phyloP scores from a whole-genome alignment of 2,888 invertebrate species.

The Chrysolina haemoptera region DNA sequence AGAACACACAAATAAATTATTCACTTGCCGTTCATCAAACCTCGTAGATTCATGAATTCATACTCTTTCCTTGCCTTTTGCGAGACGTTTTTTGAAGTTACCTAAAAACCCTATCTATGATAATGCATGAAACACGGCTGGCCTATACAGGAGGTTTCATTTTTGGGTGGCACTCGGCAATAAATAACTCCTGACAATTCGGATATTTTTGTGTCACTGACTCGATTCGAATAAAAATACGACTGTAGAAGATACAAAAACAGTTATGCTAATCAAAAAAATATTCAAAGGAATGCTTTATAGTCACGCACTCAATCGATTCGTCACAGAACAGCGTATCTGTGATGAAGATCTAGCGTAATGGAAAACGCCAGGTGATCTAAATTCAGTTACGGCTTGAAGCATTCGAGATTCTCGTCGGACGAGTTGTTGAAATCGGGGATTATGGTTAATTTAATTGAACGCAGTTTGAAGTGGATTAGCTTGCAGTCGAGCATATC shows the following conservation, averaged over 20 bases:
- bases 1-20: no score
- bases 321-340: background rate
- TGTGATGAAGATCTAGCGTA: background rate
- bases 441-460: conserved; percentile 19
- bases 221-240: no score
- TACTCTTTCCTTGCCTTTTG: no score
- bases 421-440: conserved; percentile 15
- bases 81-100: no score
- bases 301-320: background rate
- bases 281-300: background rate
- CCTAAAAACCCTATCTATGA: no score
- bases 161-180: no score
- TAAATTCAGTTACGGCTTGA: background rate
- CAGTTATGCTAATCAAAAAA: background rate
- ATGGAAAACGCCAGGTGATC: conserved; percentile 1
- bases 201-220: no score
- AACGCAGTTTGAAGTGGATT: conserved; percentile 15
- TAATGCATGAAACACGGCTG: no score
- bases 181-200: no score
- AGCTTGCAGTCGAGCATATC: background rate
- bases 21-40: no score
- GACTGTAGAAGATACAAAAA: background rate
- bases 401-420: background rate
- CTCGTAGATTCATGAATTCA: no score
- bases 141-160: no score